These are phyloP conservation scores for Himalopsyche japonica DNA, from an alignment of 2,888 invertebrate genomes.

Conservation along the genomic window DNA sequence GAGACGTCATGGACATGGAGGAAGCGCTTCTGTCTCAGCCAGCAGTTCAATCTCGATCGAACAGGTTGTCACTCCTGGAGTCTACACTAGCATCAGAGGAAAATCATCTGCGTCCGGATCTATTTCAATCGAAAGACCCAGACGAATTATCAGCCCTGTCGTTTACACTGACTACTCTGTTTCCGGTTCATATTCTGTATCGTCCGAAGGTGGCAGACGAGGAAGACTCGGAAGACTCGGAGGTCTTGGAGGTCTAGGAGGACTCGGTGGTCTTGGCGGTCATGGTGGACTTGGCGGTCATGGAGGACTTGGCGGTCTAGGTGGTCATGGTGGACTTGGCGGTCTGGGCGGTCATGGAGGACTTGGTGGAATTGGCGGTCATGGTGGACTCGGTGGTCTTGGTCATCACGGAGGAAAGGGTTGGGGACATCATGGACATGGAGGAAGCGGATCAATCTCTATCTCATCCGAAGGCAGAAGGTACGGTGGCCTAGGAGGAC, in stretches of 20 bases:
- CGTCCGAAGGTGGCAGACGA: neutral
- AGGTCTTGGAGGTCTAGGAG: neutral
- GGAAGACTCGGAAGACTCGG: neutral
- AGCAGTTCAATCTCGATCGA: conserved; percentile 14
- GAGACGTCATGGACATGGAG: conserved; percentile 3
- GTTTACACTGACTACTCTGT: neutral
- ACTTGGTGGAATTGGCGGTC: neutral
- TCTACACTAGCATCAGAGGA: neutral
- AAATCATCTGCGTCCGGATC: neutral
- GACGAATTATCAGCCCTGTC: neutral
- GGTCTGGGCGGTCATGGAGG: neutral
- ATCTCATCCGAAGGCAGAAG: neutral
- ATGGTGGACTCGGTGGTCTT: neutral
- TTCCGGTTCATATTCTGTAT: neutral
- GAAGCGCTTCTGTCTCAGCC: neutral
- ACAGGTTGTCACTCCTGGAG: conserved; percentile 3
- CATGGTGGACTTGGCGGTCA: neutral
- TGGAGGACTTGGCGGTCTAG: neutral
- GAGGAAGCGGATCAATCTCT: neutral
- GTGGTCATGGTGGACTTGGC: neutral
- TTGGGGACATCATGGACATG: conserved; percentile 1
- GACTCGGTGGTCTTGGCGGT: neutral
- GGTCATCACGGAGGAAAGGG: conserved; percentile 10
- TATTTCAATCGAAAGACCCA: neutral
- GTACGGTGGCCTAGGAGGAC: neutral